phyloP scores from a whole-genome alignment of 2,113 vertebrate genomes.

The Daubentonia madagascariensis region DNA sequence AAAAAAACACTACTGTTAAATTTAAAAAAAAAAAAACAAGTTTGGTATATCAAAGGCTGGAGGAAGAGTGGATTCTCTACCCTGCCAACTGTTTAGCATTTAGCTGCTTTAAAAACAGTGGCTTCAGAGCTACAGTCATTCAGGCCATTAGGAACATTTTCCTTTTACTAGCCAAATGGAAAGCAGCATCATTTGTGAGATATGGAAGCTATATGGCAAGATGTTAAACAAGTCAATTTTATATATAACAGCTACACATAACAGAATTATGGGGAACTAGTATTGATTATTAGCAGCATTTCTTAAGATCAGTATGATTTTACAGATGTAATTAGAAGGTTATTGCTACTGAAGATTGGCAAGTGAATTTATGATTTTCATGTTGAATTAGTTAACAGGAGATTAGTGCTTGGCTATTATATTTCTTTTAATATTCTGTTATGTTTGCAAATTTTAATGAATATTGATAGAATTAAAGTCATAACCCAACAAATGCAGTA shows the following conservation, averaged over 20 bases:
- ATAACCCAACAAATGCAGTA: neutral
- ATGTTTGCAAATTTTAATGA: conserved; percentile 4
- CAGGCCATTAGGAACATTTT: neutral
- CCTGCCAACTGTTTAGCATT: neutral
- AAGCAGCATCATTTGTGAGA: neutral
- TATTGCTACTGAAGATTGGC: neutral
- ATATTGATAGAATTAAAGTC: conserved; percentile 14
- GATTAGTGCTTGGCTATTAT: neutral
- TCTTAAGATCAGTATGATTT: conserved; percentile 4
- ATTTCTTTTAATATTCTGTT: conserved; percentile 31
- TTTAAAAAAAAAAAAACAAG: neutral
- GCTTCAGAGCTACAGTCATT: neutral
- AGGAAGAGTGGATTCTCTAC: neutral
- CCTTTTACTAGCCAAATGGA: neutral
- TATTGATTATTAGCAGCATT: neutral
- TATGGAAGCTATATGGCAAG: neutral
- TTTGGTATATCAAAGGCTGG: neutral
- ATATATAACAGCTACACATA: neutral
- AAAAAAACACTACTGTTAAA: neutral
- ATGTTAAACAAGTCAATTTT: neutral
- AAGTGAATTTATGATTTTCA: neutral
- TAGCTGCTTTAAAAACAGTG: neutral
- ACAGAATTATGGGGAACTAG: neutral
- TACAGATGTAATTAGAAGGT: neutral
- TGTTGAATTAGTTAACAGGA: neutral